Base-by-base conservation (phyloP, 2,888 invertebrate genomes). In the Myathropa florea region DNA sequence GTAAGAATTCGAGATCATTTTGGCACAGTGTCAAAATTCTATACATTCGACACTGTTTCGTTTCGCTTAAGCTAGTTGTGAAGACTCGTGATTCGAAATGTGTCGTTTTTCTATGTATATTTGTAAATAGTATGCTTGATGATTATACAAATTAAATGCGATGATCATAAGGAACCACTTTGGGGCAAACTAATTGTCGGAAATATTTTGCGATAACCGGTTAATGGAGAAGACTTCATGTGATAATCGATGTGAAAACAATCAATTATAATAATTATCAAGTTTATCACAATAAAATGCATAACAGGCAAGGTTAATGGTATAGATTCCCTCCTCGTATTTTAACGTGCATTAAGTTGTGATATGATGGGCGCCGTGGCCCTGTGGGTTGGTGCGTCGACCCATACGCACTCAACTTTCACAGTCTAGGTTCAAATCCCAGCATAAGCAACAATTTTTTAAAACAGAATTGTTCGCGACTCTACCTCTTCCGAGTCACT, bases 1-100 rank as follows among this genome's bases (percentile, higher is more conserved):
- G 59, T 72, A 78, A 63, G 78, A 78, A 71, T 72, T 79, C 71
- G 59, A 79, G 61, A 71, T 71, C 18, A 4, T 59, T 70, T 72
- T 79, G 79, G 79, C 79, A 71, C 26, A 64, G 33, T 59, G 9
- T 65, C 79, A 59, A 72, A 79, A 64, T 64, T 71, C 23, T 6
- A 57, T 18, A 9, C 26, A 26, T 76, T 26, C 10, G 24, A 60
- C 24, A 33, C 9, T 59, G 6, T 46, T 21, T 70, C 26, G 14
- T 33, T 36, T 46, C 46, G 39, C 39, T 60, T 60, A 46, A 21
- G 26, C 24, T 21, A 21, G 33, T 26, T 10, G 33, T 36, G 14
- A 36, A 30, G 30, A n/a, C 71, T 64, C 64, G 78, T 71, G 59
- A 71, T 59, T 55, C 4, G 55, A 14, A 61, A 53, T 30, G n/a